phyloP scores from a whole-genome alignment of 2,797 vertebrate genomes.

The Threskiornis aethiopicus region DNA sequence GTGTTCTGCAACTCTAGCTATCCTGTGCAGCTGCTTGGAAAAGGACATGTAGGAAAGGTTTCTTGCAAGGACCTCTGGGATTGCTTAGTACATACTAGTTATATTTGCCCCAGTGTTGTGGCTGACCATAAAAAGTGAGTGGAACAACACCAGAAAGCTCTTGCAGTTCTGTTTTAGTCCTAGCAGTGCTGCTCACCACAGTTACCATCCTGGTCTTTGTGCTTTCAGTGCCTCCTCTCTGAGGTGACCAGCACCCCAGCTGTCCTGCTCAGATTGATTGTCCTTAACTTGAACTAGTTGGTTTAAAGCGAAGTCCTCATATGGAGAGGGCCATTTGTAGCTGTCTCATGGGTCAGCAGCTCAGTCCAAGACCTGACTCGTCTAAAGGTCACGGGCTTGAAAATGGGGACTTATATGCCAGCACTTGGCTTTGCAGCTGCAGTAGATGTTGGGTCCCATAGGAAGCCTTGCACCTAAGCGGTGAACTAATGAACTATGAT shows the following conservation, averaged over 20 bases:
- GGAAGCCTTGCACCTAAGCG: neutral
- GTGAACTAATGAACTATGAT: neutral
- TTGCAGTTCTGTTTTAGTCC: neutral
- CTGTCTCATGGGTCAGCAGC: neutral
- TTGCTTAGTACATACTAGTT: neutral
- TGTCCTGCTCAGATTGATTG: neutral
- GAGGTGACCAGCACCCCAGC: neutral
- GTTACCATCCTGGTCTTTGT: neutral
- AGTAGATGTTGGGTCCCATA: neutral
- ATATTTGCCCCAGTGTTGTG: neutral
- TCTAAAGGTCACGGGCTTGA: neutral
- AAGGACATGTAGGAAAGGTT: neutral
- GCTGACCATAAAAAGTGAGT: neutral
- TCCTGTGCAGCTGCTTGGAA: neutral
- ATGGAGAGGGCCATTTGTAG: rapidly evolving
- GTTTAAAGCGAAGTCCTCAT: neutral
- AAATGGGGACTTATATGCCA: neutral
- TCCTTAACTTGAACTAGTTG: neutral
- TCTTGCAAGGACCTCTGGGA: neutral
- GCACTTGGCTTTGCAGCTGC: neutral
- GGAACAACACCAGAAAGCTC: neutral
- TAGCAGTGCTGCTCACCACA: neutral
- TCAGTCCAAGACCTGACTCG: neutral
- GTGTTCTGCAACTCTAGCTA: neutral
- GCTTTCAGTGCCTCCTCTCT: neutral